Base-by-base conservation (phyloP, 1,140 invertebrate genomes). In the Sycophila sp. region DNA sequence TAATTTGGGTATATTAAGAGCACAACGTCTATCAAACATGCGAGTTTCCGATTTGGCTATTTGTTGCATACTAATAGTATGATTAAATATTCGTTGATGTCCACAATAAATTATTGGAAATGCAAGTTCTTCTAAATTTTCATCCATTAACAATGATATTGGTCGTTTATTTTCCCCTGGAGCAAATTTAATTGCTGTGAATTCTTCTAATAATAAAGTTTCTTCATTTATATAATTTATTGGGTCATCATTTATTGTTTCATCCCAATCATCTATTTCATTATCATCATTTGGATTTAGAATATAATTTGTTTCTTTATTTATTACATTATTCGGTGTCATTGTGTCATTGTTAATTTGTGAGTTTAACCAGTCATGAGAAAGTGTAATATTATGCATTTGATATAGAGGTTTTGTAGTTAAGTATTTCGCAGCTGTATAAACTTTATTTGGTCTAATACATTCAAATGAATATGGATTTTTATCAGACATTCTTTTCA, bases 31-130 rank as follows among this genome's bases (percentile, higher is more conserved):
- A 59, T 69, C 64, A 51, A 55, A 71, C 60, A 64, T 71, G 40
- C 65, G 56, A 32, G 58, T 55, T 71, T 75, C 74, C 11, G 71
- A 75, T 69, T 73, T 75, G 49, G 69, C 58, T 19, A 69, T 71
- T 38, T 75, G 36, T 8, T 26, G 45, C 36, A 53, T 28, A 42
- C 28, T 65, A 6, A 72, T 53, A 63, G 60, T 66, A 19, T 15
- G 55, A 49, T 72, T 34, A 19, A 56, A 67, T 15, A 34, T 36
- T 58, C 62, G 4, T 32, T 45, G 30, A 19, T 72, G 26, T 42
- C 51, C 56, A 63, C 40, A 36, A 63, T 70, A 67, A 11, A 72
- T 72, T 49, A 45, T 59, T 19, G 67, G 60, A 63, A 70, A 75
- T 24, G 55, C 58, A 10, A 74, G 17, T 71, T 64, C 60, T 45